A percentile compares a stretch with the other conserved stretches of the same genome.
Evolutionary conservation across 1,140 invertebrate species (phyloP).

Genomic region (Orius insidiosus): DNA sequence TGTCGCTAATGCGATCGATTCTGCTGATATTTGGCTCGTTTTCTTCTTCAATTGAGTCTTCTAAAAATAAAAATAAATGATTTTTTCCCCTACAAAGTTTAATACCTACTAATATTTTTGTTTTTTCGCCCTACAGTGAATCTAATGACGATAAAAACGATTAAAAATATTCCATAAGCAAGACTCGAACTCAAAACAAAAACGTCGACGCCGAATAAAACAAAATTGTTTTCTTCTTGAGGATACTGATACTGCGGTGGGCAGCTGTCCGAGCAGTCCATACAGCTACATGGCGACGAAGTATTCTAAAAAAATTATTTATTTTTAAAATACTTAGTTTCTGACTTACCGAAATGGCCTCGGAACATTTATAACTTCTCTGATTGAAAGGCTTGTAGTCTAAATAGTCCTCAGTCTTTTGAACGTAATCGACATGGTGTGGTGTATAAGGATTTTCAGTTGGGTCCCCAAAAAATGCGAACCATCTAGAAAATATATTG

Average conservation of each 20-base stretch:
- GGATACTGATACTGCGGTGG: slow-evolving; percentile 48
- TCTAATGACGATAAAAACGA: too few relatives aligned
- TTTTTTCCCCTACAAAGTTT: too few relatives aligned
- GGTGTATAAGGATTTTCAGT: too few relatives aligned
- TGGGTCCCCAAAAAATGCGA: background rate
- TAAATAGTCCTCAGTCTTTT: too few relatives aligned
- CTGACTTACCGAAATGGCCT: background rate
- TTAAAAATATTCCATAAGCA: slow-evolving; percentile 47
- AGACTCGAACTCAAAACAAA: slow-evolving; percentile 56
- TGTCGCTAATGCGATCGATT: background rate
- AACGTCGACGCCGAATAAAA: slow-evolving; percentile 50
- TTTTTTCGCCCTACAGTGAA: too few relatives aligned
- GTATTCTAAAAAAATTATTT: slow-evolving; percentile 27
- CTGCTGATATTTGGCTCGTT: too few relatives aligned
- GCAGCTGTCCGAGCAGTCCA: slow-evolving; percentile 72
- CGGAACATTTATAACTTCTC: background rate
- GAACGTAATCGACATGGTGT: too few relatives aligned
- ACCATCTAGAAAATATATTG: background rate
- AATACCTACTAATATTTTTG: too few relatives aligned
- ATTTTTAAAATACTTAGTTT: background rate
- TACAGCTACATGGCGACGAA: slow-evolving; percentile 62
- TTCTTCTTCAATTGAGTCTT: too few relatives aligned
- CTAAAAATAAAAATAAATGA: too few relatives aligned
- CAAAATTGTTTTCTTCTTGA: slow-evolving; percentile 40
- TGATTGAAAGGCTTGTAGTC: too few relatives aligned